Percentiles rank a stretch among this genome's conserved stretches.
phyloP scores from a whole-genome alignment of 2,113 vertebrate species.

The Urocolius indicus region DNA sequence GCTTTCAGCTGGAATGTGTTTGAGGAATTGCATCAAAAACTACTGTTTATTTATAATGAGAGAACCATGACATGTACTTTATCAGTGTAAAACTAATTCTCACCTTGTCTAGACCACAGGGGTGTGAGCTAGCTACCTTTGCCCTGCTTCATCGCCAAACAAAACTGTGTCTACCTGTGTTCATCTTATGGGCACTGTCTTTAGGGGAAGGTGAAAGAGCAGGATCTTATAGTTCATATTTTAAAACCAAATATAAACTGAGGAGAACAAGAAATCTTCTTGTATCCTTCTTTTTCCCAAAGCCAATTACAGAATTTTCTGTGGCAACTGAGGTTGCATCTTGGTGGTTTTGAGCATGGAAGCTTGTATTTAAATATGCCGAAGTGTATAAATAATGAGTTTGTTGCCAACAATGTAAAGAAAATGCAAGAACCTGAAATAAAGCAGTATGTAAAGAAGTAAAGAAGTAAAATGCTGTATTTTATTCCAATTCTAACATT shows the following conservation, averaged over 20 bases:
- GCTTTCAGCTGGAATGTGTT: not conserved
- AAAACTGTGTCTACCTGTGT: not conserved
- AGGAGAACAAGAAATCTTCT: not conserved
- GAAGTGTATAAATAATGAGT: not conserved
- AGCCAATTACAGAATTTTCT: not conserved
- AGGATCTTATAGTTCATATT: rapidly evolving
- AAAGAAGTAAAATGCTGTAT: not conserved
- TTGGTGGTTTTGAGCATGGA: not conserved
- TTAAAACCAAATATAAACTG: not conserved
- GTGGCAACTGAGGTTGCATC: rapidly evolving
- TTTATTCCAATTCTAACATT: not conserved
- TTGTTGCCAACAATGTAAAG: not conserved
- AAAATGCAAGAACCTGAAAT: not conserved
- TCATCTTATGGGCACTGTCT: no score
- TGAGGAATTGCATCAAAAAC: not conserved
- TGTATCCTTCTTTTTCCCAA: not conserved
- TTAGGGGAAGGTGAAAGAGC: not conserved
- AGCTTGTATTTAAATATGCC: not conserved
- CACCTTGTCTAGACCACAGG: not conserved
- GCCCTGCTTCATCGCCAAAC: not conserved
- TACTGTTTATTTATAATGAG: not conserved
- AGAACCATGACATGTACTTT: not conserved
- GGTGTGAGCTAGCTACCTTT: not conserved
- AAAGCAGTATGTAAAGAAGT: not conserved
- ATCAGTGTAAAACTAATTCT: not conserved